Evolutionary conservation across 2,113 vertebrate genomes (phyloP).

Genomic region (Rafetus swinhoei): DNA sequence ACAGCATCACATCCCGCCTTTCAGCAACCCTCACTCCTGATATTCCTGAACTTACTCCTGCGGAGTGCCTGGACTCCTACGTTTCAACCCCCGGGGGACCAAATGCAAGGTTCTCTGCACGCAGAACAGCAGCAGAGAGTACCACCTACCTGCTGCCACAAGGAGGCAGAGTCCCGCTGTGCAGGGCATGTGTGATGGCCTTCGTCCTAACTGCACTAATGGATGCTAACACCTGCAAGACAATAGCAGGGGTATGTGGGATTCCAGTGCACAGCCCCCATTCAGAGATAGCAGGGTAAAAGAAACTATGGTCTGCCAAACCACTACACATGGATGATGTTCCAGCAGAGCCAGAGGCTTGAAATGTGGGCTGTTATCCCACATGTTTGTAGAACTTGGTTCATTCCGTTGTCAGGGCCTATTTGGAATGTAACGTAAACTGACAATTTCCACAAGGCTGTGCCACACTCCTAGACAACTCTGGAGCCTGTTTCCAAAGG

Average conservation of each 20-base stretch:
- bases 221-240: neutral
- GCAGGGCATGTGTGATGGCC: neutral
- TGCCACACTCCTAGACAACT: neutral
- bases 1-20: neutral
- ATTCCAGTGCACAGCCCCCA: neutral
- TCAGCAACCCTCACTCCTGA: accelerated
- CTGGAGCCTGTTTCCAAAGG: neutral
- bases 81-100: neutral
- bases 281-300: neutral
- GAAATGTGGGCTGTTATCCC: neutral
- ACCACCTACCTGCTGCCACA: neutral
- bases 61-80: neutral
- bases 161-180: neutral
- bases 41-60: neutral
- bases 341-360: neutral
- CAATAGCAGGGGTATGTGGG: neutral
- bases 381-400: neutral
- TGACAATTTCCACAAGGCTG: neutral
- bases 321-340: neutral
- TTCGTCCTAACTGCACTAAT: neutral
- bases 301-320: neutral
- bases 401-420: neutral
- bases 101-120: neutral
- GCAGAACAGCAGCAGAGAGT: neutral
- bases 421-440: neutral